Evolutionary conservation across 1,140 invertebrate species (phyloP).

Genomic region (Drosophila willistoni): DNA sequence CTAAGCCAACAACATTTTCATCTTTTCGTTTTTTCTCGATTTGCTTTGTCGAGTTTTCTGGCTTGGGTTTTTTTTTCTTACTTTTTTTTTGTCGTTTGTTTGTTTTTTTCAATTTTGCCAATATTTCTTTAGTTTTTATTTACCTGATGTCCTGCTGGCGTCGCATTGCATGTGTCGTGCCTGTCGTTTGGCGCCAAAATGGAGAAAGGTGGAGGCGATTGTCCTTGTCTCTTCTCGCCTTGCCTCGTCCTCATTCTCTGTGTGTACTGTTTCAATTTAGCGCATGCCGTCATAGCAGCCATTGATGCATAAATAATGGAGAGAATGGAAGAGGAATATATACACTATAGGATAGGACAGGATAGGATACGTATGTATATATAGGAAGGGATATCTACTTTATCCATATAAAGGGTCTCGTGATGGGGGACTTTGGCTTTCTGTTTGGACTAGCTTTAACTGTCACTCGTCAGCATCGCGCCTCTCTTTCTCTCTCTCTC

Average conservation of each 20-base stretch:
- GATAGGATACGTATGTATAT: background rate
- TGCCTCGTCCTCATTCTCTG: conserved; percentile 28
- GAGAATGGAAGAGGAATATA: conserved; percentile 33
- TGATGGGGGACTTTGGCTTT: conserved; percentile 18
- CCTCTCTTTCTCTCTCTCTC: background rate
- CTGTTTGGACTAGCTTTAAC: conserved; percentile 73
- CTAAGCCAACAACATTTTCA: background rate
- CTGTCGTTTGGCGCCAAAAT: conserved; percentile 64
- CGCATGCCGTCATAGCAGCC: conserved; percentile 79
- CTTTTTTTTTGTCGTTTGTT: conserved; percentile 22
- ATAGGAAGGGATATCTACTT: background rate
- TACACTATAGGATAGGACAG: conserved; percentile 7
- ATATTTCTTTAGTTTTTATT: conserved; percentile 74
- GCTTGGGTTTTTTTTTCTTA: conserved; percentile 3
- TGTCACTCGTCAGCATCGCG: conserved; percentile 59
- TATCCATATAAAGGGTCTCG: background rate
- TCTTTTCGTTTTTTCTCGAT: conserved; percentile 20
- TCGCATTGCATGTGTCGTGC: conserved; percentile 69
- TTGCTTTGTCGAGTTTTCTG: background rate
- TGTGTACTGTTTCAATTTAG: conserved; percentile 78
- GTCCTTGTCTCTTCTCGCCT: conserved; percentile 59
- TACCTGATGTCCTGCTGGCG: conserved; percentile 49
- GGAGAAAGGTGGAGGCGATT: background rate
- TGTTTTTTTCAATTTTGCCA: conserved; percentile 74
- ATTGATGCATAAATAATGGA: conserved; percentile 80